Evolutionary conservation across 2,113 vertebrate genomes (phyloP).

Genomic region (Dicentrarchus labrax): DNA sequence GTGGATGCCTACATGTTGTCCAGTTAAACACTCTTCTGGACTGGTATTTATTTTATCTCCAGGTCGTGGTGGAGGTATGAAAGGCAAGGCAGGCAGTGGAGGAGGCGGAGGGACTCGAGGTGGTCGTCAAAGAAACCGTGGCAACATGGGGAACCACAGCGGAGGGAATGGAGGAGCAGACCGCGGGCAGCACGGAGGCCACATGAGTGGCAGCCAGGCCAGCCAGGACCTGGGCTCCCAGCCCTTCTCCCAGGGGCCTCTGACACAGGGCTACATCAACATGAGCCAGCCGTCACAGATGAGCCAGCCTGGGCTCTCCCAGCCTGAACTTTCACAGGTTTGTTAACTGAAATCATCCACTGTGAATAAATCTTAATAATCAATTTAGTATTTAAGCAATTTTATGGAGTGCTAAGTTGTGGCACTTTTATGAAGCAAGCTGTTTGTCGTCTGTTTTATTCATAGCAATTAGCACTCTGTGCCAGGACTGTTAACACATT

Average conservation of each 20-base stretch:
- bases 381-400: not conserved
- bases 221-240: constrained; percentile 96
- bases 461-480: not conserved
- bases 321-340: constrained; percentile 97
- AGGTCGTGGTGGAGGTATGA: constrained; percentile 94
- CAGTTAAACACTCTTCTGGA: not conserved
- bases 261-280: constrained; percentile 97
- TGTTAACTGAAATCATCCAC: constrained; percentile 12
- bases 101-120: constrained; percentile 82
- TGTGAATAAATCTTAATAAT: not conserved
- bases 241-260: constrained; percentile 96
- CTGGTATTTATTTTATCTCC: not conserved
- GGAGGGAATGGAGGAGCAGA: constrained; percentile 87
- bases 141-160: constrained; percentile 89
- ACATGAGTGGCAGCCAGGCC: constrained; percentile 91
- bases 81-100: constrained; percentile 86
- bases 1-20: not conserved
- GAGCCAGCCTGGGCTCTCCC: constrained; percentile 97
- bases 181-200: constrained; percentile 87
- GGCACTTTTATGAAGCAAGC: not conserved
- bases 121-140: constrained; percentile 91
- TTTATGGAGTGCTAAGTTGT: constrained; percentile 15
- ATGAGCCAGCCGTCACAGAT: constrained; percentile 99
- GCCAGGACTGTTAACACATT: constrained; percentile 4
- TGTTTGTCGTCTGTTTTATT: constrained; percentile 27